These are phyloP conservation scores for Hydroisotoma schaefferi DNA, from an alignment of 2,888 invertebrate genomes.

Conservation along the genomic window DNA sequence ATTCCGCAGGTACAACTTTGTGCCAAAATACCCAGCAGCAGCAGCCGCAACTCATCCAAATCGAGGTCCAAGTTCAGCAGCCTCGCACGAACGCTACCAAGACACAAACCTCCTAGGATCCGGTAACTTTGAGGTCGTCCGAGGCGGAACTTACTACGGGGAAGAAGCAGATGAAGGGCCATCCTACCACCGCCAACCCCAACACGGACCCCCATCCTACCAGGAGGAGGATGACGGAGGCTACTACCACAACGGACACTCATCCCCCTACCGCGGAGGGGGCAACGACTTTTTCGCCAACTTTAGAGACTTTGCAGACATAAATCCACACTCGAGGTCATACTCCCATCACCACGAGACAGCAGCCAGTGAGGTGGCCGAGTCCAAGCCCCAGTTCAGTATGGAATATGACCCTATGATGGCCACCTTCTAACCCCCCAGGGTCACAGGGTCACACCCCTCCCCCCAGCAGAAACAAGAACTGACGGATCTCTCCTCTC, in stretches of 20 bases:
- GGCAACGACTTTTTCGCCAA: conserved; percentile 77
- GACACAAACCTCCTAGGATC: conserved; percentile 69
- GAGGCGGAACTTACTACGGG: conserved; percentile 73
- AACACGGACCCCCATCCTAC: conserved; percentile 70
- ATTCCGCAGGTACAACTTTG: too few species aligned
- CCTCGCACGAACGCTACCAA: conserved; percentile 50
- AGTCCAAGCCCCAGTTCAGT: conserved; percentile 17
- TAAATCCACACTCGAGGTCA: conserved; percentile 74
- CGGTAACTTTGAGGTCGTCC: conserved; percentile 80
- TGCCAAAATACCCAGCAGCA: conserved; percentile 37
- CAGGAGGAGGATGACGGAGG: conserved; percentile 66
- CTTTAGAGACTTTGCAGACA: conserved; percentile 85
- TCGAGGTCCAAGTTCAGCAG: conserved; percentile 40
- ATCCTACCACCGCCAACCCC: conserved; percentile 63
- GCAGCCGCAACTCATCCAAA: conserved; percentile 33
- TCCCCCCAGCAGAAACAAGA: too few species aligned
- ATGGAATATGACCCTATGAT: conserved; percentile 46
- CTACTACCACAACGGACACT: conserved; percentile 58
- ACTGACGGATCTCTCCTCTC: too few species aligned
- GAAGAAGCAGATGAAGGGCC: conserved; percentile 57
- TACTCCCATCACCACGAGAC: conserved; percentile 56
- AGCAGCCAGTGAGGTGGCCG: not conserved
- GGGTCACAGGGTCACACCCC: too few species aligned
- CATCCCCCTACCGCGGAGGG: conserved; percentile 56
- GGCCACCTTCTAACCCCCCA: conserved; percentile 45